These are phyloP conservation scores for Selene dorsalis DNA, from an alignment of 2,797 vertebrate species.

Conservation along the genomic window DNA sequence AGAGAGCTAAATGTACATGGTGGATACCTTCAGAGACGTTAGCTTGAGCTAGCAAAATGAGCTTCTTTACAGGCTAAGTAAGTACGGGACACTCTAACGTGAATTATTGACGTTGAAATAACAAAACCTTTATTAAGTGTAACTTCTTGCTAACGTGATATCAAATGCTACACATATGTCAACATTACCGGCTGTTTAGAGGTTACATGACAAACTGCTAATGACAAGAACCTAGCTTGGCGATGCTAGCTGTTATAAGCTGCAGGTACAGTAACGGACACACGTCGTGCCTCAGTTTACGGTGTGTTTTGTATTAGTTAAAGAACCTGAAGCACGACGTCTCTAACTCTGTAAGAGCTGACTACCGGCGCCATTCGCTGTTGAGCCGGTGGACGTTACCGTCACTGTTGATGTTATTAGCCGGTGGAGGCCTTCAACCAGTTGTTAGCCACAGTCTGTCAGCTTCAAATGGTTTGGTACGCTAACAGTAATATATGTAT, in stretches of 20 bases:
- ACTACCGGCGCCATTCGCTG: rapidly evolving
- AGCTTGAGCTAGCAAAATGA: not conserved
- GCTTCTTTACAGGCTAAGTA: not conserved
- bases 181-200: not conserved
- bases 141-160: not conserved
- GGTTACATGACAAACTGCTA: constrained; percentile 8
- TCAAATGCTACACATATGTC: no score
- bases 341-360: not conserved
- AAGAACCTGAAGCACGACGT: rapidly evolving
- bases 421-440: constrained; percentile 35
- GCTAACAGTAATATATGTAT: not conserved
- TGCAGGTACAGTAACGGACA: constrained; percentile 9
- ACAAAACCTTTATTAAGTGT: not conserved
- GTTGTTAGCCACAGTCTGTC: not conserved
- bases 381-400: not conserved
- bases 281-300: not conserved
- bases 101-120: not conserved
- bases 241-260: constrained; percentile 14
- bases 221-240: constrained; percentile 26
- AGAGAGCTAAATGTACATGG: not conserved
- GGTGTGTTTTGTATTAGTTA: no score
- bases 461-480: not conserved
- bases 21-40: not conserved
- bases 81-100: not conserved
- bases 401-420: constrained; percentile 22